Base-by-base conservation (phyloP, 2,888 invertebrate species). In the Apamea anceps region DNA sequence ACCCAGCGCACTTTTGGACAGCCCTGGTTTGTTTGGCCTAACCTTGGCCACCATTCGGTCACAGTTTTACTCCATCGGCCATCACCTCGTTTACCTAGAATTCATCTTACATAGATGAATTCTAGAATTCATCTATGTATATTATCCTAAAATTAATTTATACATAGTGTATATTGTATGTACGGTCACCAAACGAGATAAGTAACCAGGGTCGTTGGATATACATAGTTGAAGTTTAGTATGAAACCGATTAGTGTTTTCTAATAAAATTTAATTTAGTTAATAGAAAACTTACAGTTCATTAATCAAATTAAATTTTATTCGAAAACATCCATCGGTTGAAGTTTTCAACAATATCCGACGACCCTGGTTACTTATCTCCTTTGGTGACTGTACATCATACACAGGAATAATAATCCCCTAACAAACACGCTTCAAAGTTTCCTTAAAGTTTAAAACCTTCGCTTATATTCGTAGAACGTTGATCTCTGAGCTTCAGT, bases 401-500 rank as follows among this genome's bases (percentile, higher is more conserved):
- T 45, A 48, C 6, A 48, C 21, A 42, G 15, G 2, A 32, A 54
- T 75, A 75, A 71, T 12, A 42, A 54, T 42, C 48, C 63, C 8
- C 18, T 51, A 54, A 57, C 51, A 80, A 67, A 57, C 63, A 48
- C 37, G n/a, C 70, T 32, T 60, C 51, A 74, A 81, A 81, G 45
- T 72, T 82, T 75, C 6, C 7, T 45, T 48, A 48, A 82, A 82
- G 86, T 74, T 84, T 63, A 72, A 74, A 82, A 85, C 54, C 37
- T 72, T 73, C 32, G 65, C 25, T 37, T 54, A 62, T 66, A 54
- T 77, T 84, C 6, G 21, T 18, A 74, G 76, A 79, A 81, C 75
- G 72, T 86, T 88, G 85, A 84, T 89, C 87, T 87, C 79, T 72
- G 60, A 79, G 81, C 66, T 80, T 80, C 78, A 87, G 88, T 94